phyloP scores from a whole-genome alignment of 2,113 vertebrate species.

The Podilymbus podiceps region DNA sequence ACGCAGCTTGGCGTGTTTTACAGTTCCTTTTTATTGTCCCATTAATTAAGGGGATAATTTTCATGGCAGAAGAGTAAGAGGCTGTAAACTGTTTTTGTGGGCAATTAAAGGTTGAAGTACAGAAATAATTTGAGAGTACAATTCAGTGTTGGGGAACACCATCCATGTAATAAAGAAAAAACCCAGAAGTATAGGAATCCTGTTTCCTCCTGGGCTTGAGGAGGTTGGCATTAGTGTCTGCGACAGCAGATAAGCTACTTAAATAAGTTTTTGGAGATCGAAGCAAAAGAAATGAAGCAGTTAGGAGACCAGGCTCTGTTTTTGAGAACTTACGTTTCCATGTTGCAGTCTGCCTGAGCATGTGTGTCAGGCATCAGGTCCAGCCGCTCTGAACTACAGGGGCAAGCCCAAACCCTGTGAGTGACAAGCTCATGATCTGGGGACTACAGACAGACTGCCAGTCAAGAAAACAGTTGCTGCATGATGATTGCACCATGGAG shows the following conservation, averaged over 20 bases:
- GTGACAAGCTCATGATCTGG: background rate
- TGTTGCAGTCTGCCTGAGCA: background rate
- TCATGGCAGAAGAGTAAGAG: background rate
- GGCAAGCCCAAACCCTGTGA: background rate
- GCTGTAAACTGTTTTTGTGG: slow-evolving; percentile 4
- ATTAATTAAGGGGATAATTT: slow-evolving; percentile 30
- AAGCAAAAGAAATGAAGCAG: background rate
- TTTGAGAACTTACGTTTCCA: background rate
- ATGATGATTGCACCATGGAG: background rate
- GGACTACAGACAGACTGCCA: background rate
- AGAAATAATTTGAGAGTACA: background rate
- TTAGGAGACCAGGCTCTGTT: background rate
- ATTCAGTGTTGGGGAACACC: background rate
- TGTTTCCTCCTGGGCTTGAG: background rate
- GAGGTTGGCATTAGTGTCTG: background rate
- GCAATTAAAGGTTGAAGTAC: background rate
- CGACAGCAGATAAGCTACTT: background rate
- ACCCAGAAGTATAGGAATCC: background rate
- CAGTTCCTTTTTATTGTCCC: slow-evolving; percentile 5
- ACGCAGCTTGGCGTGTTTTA: background rate
- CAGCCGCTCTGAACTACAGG: background rate
- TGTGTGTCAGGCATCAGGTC: background rate
- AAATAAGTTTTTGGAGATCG: background rate
- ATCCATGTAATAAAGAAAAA: background rate
- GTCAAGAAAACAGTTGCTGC: background rate